Evolutionary conservation across 2,888 invertebrate species (phyloP).

Genomic region (Nudaria mundana): DNA sequence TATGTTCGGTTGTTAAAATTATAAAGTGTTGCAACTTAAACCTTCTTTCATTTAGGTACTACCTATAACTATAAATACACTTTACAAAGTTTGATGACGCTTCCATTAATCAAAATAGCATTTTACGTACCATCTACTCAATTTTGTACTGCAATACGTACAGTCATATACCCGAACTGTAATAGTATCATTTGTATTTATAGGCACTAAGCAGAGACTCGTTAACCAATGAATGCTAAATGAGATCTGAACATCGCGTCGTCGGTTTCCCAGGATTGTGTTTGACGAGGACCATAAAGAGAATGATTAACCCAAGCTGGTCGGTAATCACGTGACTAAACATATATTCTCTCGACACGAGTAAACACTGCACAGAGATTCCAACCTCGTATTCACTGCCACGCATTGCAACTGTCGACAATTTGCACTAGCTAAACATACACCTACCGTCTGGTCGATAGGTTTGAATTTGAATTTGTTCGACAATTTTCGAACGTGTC

Average conservation of each 20-base stretch:
- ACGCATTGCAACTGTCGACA: constrained; percentile 60
- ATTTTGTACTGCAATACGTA: too few species aligned
- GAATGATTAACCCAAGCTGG: constrained; percentile 68
- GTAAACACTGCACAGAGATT: constrained; percentile 48
- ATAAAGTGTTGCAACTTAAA: too few species aligned
- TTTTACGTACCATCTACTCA: too few species aligned
- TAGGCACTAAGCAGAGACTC: too few species aligned
- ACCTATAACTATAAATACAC: too few species aligned
- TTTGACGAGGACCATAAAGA: constrained; percentile 50
- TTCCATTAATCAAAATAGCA: too few species aligned
- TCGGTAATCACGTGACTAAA: constrained; percentile 62
- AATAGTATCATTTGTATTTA: too few species aligned
- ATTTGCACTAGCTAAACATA: constrained; percentile 49
- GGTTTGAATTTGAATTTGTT: constrained; percentile 15
- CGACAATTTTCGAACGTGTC: background rate
- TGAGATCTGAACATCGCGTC: constrained; percentile 18
- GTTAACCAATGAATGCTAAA: constrained; percentile 29
- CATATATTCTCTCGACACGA: constrained; percentile 41
- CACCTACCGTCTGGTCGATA: constrained; percentile 35
- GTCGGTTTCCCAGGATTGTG: constrained; percentile 5
- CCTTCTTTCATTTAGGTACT: too few species aligned
- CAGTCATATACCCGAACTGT: too few species aligned
- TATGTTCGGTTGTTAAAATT: too few species aligned
- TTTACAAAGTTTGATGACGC: too few species aligned
- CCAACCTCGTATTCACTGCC: constrained; percentile 51